Percentiles rank a stretch among this genome's conserved stretches.
Evolutionary conservation across 2,888 invertebrate species (phyloP).

Genomic region (Isotomurus palustris): DNA sequence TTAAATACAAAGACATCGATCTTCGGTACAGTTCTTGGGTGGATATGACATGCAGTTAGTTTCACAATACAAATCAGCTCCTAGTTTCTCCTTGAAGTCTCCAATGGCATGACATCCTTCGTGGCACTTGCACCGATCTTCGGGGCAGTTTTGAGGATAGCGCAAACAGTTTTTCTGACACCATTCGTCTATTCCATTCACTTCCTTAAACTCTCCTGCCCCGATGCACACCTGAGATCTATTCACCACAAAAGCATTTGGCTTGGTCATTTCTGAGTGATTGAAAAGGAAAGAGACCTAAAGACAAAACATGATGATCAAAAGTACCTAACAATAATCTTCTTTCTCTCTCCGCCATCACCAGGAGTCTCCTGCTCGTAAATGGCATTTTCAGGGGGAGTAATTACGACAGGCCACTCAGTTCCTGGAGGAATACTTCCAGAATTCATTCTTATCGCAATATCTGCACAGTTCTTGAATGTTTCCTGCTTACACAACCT

Average conservation of each 20-base stretch:
- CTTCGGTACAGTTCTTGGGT: constrained; percentile 62
- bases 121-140: constrained; percentile 69
- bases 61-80: constrained; percentile 75
- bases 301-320: neutral
- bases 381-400: constrained; percentile 22
- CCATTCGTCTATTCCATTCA: constrained; percentile 77
- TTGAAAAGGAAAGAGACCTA: neutral
- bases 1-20: constrained; percentile 68
- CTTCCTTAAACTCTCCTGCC: constrained; percentile 58
- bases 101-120: constrained; percentile 75
- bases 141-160: constrained; percentile 81
- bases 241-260: too few species aligned
- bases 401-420: neutral
- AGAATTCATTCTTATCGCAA: constrained; percentile 73
- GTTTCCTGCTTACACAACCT: constrained; percentile 83
- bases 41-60: constrained; percentile 77
- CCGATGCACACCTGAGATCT: constrained; percentile 78
- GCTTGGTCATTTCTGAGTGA: too few species aligned
- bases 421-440: constrained; percentile 56
- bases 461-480: constrained; percentile 85
- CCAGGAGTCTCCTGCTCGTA: constrained; percentile 21
- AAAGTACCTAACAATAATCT: constrained; percentile 29
- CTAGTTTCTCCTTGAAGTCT: constrained; percentile 64
- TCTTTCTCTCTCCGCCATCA: constrained; percentile 16
- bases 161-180: constrained; percentile 79